Evolutionary conservation across 2,888 invertebrate species (phyloP).

Genomic region (Diadromus collaris): DNA sequence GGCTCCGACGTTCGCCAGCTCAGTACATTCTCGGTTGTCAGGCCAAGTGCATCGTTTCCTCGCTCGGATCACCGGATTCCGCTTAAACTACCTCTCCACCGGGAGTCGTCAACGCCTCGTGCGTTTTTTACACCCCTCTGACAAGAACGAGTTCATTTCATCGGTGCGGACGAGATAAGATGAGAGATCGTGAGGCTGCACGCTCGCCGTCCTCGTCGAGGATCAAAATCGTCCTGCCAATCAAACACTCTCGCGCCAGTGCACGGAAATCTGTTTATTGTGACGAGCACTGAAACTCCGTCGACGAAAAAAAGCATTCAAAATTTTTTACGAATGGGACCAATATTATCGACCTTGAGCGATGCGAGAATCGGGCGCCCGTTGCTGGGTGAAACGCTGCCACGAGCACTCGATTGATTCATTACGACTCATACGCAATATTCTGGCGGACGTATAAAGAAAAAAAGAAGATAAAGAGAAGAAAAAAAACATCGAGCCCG

Average conservation of each 20-base stretch:
- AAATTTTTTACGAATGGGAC: constrained; percentile 6
- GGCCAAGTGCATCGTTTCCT: constrained; percentile 53
- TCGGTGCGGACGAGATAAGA: neutral
- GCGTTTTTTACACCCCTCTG: neutral
- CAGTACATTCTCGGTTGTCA: constrained; percentile 62
- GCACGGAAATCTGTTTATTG: neutral
- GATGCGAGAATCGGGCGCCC: neutral
- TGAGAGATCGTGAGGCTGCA: neutral
- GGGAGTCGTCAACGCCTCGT: neutral
- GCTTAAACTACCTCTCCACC: neutral
- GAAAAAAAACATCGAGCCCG: neutral
- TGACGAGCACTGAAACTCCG: neutral
- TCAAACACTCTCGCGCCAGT: neutral
- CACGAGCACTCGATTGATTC: constrained; percentile 4
- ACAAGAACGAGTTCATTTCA: neutral
- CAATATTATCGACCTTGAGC: neutral
- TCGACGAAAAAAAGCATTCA: neutral
- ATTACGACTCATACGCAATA: neutral
- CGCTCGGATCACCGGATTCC: neutral
- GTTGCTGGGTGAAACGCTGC: neutral
- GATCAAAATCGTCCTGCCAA: neutral
- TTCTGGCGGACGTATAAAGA: neutral
- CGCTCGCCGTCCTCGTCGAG: neutral
- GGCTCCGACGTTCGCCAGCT: constrained; percentile 57
- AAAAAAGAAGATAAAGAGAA: too few species aligned